Evolutionary conservation across 1,140 invertebrate species (phyloP), one percentile per base, ranked within the genome.

Genomic region (Cephus cinctus): DNA sequence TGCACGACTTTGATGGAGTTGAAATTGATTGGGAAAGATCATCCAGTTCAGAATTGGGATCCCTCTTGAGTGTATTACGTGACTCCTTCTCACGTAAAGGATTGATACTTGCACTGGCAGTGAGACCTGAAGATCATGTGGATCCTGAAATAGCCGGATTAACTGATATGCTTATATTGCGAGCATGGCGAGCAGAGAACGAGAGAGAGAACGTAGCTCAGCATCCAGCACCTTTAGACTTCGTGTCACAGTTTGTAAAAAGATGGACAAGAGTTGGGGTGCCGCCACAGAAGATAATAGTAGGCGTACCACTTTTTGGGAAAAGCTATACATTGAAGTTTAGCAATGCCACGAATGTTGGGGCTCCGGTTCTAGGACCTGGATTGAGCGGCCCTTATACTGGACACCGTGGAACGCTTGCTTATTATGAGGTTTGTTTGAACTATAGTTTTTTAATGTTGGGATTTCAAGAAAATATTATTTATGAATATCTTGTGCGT

Each of bases 311-410:
- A 1, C 73, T 82, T n/a, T 86, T 85, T 56, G 85, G 83, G 0
- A 78, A 80, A 54, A 79, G 77, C 12, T 87, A 81, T 54, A 80
- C 72, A 1, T 54, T 86, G 12, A 72, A 65, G 32, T 68, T 59
- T 4, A 56, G 57, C 4, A 80, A 77, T 47, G 48, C 73, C 47
- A 79, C 65, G 2, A 39, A 59, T 0, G 47, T 60, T 8, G 76
- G 77, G 5, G 54, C 78, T 40, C 49, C 67, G 31, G 49, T 75
- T 57, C 6, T 56, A 18, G 64, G 78, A 30, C 70, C 76, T 4
- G 83, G 83, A n/a, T 50, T 61, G 38, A 69, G 81, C 19, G 87
- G 87, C 2, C 59, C 73, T n/a, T 86, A 84, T 55, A 89, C 88
- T 0, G 75, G 83, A 52, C 80, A 81, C 31, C 71, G 73, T 23